Percentiles rank a stretch among this genome's conserved stretches.
These are phyloP conservation scores for Drosophila saltans DNA, from an alignment of 1,140 invertebrate species.

Conservation along the genomic window DNA sequence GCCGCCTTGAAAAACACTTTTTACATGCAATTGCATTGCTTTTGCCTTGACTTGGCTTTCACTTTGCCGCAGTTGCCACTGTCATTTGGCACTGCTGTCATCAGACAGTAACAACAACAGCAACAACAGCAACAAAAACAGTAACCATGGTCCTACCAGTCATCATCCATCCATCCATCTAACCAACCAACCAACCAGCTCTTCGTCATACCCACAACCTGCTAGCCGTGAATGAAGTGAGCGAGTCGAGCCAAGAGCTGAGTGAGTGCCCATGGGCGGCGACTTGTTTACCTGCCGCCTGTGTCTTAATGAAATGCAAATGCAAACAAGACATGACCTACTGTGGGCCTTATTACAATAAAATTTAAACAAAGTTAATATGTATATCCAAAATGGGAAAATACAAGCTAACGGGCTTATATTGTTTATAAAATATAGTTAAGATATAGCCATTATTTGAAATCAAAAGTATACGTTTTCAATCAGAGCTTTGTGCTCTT, in stretches of 20 bases:
- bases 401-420: too few relatives aligned
- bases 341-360: slow-evolving; percentile 21
- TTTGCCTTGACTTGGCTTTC: slow-evolving; percentile 16
- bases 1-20: slow-evolving; percentile 53
- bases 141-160: slow-evolving; percentile 23
- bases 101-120: slow-evolving; percentile 30
- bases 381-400: neutral
- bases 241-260: slow-evolving; percentile 22
- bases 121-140: slow-evolving; percentile 40
- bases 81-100: slow-evolving; percentile 46
- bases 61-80: slow-evolving; percentile 23
- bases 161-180: slow-evolving; percentile 20
- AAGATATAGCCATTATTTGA: too few relatives aligned
- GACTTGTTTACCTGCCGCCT: slow-evolving; percentile 64
- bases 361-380: neutral
- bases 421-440: too few relatives aligned
- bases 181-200: slow-evolving; percentile 14
- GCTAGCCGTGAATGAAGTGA: slow-evolving; percentile 8
- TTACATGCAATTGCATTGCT: slow-evolving; percentile 48
- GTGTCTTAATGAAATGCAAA: slow-evolving; percentile 80
- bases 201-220: slow-evolving; percentile 34
- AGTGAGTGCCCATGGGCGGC: slow-evolving; percentile 48
- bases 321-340: slow-evolving; percentile 58
- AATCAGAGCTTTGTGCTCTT: too few relatives aligned
- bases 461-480: too few relatives aligned